Evolutionary conservation across 2,113 vertebrate species (phyloP).

Genomic region (Antigone vipio): DNA sequence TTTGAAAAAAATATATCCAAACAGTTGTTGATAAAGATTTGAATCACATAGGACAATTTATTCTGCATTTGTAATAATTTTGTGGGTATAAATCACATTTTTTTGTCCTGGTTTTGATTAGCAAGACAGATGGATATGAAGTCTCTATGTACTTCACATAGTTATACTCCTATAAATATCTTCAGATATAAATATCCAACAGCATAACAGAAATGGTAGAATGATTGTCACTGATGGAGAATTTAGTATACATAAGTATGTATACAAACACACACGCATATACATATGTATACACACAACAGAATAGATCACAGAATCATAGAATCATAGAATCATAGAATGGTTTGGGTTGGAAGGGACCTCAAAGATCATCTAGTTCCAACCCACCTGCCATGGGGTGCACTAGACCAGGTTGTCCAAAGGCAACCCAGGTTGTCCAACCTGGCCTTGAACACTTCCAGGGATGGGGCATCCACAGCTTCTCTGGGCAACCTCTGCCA

Average conservation of each 20-base stretch:
- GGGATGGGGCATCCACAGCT: no score
- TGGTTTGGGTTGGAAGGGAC: no score
- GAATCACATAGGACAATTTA: neutral
- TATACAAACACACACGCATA: neutral
- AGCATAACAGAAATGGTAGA: neutral
- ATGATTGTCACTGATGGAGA: neutral
- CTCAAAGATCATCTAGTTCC: no score
- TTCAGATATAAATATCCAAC: neutral
- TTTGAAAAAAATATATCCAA: neutral
- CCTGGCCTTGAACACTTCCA: no score
- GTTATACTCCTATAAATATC: neutral
- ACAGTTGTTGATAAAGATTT: neutral
- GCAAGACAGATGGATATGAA: neutral
- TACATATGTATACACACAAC: neutral
- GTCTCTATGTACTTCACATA: neutral
- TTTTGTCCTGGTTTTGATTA: neutral
- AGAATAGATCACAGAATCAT: no score
- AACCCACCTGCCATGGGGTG: no score
- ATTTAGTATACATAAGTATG: neutral
- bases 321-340: no score
- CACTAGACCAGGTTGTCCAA: no score
- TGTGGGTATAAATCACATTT: neutral
- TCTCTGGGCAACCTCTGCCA: no score
- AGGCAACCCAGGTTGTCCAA: no score
- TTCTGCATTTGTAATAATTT: neutral